phyloP scores from a whole-genome alignment of 2,113 vertebrate species.

The Agapornis roseicollis region DNA sequence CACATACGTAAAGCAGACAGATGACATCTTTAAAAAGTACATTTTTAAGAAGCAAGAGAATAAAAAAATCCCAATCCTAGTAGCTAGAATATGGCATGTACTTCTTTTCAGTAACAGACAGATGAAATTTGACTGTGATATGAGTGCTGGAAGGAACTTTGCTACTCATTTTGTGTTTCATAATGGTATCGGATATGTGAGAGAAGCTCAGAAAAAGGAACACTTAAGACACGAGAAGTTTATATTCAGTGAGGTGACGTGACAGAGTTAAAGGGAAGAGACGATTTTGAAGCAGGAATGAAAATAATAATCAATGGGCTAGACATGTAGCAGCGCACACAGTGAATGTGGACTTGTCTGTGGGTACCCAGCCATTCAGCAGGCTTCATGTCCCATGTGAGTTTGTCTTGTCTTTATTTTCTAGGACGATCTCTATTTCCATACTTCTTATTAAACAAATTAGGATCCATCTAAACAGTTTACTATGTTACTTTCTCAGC shows the following conservation, averaged over 20 bases:
- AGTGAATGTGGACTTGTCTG: not conserved
- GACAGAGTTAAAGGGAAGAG: not conserved
- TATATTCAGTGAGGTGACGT: not conserved
- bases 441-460: not conserved
- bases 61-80: not conserved
- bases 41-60: not conserved
- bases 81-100: not conserved
- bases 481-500: not conserved
- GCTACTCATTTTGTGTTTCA: not conserved
- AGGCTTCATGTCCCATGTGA: not conserved
- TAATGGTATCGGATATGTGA: not conserved
- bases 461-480: not conserved
- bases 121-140: not conserved
- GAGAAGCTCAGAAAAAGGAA: not conserved
- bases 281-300: not conserved
- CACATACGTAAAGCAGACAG: not conserved
- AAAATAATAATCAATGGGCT: not conserved
- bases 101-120: not conserved
- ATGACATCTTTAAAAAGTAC: not conserved
- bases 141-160: not conserved
- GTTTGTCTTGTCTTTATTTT: not conserved
- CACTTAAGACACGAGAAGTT: not conserved
- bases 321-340: fast-evolving
- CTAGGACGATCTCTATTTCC: not conserved
- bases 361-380: not conserved